These are phyloP conservation scores for Nibea coibor DNA, from an alignment of 2,113 vertebrate genomes.

Conservation along the genomic window DNA sequence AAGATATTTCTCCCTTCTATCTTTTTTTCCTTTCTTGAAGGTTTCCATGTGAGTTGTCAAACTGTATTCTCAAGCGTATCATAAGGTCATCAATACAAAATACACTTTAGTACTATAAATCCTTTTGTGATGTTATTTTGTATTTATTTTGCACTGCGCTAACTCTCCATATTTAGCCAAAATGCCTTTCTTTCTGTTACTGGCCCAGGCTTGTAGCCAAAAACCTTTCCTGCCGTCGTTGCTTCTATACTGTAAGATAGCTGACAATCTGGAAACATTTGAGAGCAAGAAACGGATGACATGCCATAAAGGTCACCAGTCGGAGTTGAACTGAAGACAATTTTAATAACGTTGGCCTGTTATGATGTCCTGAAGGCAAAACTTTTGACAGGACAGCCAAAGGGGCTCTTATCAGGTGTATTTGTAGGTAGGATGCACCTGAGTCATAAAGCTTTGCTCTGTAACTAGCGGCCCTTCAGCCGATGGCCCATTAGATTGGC, in stretches of 20 bases:
- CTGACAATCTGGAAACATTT: conserved; percentile 6
- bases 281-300: background rate
- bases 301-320: conserved; percentile 23
- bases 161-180: background rate
- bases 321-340: conserved; percentile 11
- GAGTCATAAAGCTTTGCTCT: conserved; percentile 65
- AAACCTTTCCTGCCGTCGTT: background rate
- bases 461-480: conserved; percentile 42
- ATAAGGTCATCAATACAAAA: background rate
- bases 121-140: background rate
- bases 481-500: conserved; percentile 50
- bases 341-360: background rate
- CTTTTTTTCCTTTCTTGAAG: conserved; percentile 10
- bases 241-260: background rate
- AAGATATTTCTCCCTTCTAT: conserved; percentile 4
- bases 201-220: background rate
- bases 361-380: conserved; percentile 25
- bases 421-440: conserved; percentile 60
- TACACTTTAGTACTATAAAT: background rate
- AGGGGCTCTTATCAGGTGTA: conserved; percentile 45
- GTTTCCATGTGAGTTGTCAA: conserved; percentile 8
- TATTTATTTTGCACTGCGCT: background rate
- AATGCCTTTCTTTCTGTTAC: background rate
- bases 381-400: conserved; percentile 8
- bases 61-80: background rate